Base-by-base conservation (phyloP, 23 tunicate species). In the Corella eumyota region DNA sequence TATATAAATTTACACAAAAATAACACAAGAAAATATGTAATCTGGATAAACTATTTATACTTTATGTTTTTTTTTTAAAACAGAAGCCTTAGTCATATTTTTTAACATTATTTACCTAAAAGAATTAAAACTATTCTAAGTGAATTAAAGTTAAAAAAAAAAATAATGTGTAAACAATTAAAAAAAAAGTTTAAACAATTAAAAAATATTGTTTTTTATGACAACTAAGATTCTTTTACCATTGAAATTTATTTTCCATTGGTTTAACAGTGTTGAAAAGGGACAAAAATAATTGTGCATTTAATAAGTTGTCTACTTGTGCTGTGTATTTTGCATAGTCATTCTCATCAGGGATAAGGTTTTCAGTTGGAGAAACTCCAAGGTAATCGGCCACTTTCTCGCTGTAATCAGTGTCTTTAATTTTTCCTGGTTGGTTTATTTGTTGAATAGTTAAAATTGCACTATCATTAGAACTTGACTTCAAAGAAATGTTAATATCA, bases 321-420 rank as follows among this genome's bases (percentile, higher is more conserved):
- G 67, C 82, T 6, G 67, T 57, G 36, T 66, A 75, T 49, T 75
- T 75, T 20, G 66, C 67, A 36, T 34, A 21, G 34, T 65, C 70
- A 34, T 11, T 30, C 1, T 30, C 24, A 28, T 47, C 55, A 32
- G 17, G 40, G 11, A 25, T 13, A 33, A 17, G 32, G 15, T 21
- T 47, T 49, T 30, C 26, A 19, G 64, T 45, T 23, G 15, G 17
- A 30, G 32, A 26, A 1, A 70, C 77, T 0, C 78, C 88, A 0
- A 79, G 58, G 50, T 79, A 79, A 1, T 64, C 69, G 30, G 78
- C 88, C 6, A 79, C 88, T 60, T 79, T 79, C 9, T 79, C 72
- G 17, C 52, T 56, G 69, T 64, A 64, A 23, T 21, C 38, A 27
- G 66, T 15, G 7, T 45, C 57, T 63, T 62, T 64, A 15, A 44